Base-by-base conservation (phyloP, 2,113 vertebrate species). In the Myiagra hebetior region DNA sequence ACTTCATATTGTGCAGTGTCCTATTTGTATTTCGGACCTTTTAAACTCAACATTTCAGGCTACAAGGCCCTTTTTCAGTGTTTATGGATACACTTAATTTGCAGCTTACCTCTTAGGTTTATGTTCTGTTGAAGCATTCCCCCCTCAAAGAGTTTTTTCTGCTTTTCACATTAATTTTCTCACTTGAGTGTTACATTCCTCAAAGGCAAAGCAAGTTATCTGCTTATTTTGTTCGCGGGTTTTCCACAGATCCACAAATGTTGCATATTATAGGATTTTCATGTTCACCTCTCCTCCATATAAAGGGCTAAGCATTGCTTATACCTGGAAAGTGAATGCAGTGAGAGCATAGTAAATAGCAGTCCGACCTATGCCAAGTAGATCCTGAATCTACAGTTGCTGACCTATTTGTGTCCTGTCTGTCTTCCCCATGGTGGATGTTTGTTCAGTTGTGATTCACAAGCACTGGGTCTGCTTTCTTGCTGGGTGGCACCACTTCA, bases 121-220 rank as follows among this genome's bases (percentile, higher is more conserved):
- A 27, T 37, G 30, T 69, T 90, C 37, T 20, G 3, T 5, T 73
- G 78, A 73, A 83, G 17, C 0, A 0, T 65, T 87, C 23, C 28
- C 8, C 0, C 0, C 16, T 81, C 13, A 26, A 3, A 16, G 7
- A 35, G 1, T 6, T 26, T 64, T 84, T 83, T 7, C 3, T n/a
- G 56, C 21, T 49, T 81, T 91, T 95, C 39, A 72, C 39, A 53
- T 70, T 91, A 31, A 42, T 82, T 91, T 94, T 84, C 53, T 79
- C 82, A 73, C 35, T 85, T 68, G 9, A 31, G 39, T 68, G 49
- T 73, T 87, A 73, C 44, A 35, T 87, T 96, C 57, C 59, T 67
- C 49, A 73, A 60, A 87, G 65, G 31, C 15, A 84, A 84, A 91
- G 37, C 31, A 79, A 72, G 11, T 80, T 60, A 7, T 47, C 39